These are phyloP conservation scores for Corticium candelabrum DNA, from an alignment of 37 sponge, comb jelly and placozoan species.

Conservation along the genomic window DNA sequence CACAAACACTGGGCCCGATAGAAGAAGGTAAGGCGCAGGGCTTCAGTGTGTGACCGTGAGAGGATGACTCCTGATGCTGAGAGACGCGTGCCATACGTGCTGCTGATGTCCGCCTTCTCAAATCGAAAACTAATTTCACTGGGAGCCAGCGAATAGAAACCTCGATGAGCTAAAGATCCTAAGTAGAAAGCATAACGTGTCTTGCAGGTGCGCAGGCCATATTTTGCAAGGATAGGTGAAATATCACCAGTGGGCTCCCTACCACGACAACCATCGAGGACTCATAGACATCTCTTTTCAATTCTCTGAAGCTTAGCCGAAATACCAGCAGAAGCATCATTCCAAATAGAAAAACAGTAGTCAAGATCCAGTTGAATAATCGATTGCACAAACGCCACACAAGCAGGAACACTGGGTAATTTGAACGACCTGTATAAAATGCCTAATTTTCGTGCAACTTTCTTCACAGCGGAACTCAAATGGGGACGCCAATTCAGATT, in stretches of 20 bases:
- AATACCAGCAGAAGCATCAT: background rate
- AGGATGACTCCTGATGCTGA: too few relatives aligned
- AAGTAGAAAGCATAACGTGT: background rate
- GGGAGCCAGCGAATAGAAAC: too few relatives aligned
- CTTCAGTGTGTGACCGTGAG: too few relatives aligned
- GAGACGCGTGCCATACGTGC: too few relatives aligned
- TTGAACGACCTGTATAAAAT: background rate
- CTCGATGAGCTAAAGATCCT: too few relatives aligned
- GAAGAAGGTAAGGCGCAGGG: too few relatives aligned
- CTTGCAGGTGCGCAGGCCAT: background rate
- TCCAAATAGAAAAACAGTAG: background rate
- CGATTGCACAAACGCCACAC: background rate
- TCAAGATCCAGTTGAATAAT: background rate
- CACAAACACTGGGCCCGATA: too few relatives aligned
- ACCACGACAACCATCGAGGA: background rate
- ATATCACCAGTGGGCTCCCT: background rate
- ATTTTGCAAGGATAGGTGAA: background rate
- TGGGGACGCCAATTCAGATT: background rate
- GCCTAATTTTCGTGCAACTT: background rate
- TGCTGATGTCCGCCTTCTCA: too few relatives aligned
- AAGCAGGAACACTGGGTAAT: background rate
- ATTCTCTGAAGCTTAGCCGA: background rate
- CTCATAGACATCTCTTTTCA: background rate
- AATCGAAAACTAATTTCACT: too few relatives aligned
- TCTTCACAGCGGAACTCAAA: background rate